Evolutionary conservation across 2,113 vertebrate species (phyloP).

Genomic region (Enhydra lutris): DNA sequence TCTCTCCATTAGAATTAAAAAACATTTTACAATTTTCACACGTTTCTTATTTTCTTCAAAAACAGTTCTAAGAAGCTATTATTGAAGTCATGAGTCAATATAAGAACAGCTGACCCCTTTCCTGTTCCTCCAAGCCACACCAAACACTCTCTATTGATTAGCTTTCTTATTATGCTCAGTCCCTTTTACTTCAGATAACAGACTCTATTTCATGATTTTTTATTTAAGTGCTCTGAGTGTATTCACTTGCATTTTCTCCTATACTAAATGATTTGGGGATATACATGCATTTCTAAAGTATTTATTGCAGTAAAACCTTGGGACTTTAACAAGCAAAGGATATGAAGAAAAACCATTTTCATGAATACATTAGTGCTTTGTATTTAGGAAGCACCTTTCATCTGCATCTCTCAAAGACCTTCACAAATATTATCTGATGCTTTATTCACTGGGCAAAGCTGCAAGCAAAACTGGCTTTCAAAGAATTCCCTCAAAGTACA

Average conservation of each 20-base stretch:
- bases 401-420: conserved; percentile 62
- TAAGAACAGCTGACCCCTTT: conserved; percentile 38
- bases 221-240: conserved; percentile 3
- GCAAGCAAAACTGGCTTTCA: conserved; percentile 49
- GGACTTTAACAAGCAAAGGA: conserved; percentile 32
- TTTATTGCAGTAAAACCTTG: conserved; percentile 19
- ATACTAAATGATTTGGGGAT: not conserved
- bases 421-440: conserved; percentile 59
- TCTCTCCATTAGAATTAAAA: not conserved
- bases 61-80: conserved; percentile 21
- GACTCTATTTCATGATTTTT: conserved; percentile 20
- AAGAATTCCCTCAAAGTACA: conserved; percentile 47
- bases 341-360: conserved; percentile 34
- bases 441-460: conserved; percentile 45
- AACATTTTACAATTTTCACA: not conserved
- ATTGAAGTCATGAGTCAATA: conserved; percentile 42
- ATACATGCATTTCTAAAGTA: conserved; percentile 31
- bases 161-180: conserved; percentile 14
- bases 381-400: conserved; percentile 58
- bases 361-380: conserved; percentile 48
- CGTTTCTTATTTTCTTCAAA: conserved; percentile 26
- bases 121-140: conserved; percentile 42
- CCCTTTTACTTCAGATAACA: conserved; percentile 27
- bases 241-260: not conserved
- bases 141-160: conserved; percentile 32